A percentile compares a stretch with the other conserved stretches of the same genome.
Conservation (phyloP, 2,113 vertebrate genomes). For the Hippopotamus amphibius region DNA sequence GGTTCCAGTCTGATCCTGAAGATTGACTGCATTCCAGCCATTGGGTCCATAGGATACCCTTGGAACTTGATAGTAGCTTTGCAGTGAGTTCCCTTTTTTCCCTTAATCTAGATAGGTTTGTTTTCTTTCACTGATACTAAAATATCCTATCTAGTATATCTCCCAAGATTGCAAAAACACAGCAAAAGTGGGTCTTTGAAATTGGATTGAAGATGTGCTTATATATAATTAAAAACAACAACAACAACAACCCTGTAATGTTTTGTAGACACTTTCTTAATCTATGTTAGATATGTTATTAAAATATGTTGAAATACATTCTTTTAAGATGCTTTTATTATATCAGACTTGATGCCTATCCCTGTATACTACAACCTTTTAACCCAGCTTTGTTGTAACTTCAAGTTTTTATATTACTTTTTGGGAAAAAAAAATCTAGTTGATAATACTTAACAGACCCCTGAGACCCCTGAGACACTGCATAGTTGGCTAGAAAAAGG, state of each 20-base stretch:
- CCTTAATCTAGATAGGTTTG: background rate
- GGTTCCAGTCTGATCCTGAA: background rate
- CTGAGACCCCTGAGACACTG: background rate
- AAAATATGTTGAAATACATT: background rate
- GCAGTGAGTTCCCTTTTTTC: background rate
- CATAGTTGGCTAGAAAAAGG: conserved; percentile 21
- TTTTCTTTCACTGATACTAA: conserved; percentile 22
- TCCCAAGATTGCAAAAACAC: background rate
- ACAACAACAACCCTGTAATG: background rate
- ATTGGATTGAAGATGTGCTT: background rate
- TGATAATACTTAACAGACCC: conserved; percentile 53
- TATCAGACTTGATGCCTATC: background rate
- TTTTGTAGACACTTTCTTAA: background rate
- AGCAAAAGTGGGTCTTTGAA: background rate
- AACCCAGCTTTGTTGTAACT: background rate
- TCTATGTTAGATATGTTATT: background rate
- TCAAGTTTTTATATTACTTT: conserved; percentile 38
- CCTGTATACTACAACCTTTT: background rate
- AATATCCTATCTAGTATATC: background rate
- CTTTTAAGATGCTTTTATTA: conserved; percentile 20
- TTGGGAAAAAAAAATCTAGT: background rate
- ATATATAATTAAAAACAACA: background rate
- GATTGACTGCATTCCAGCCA: background rate
- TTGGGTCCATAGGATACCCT: no score
- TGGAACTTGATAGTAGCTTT: background rate